These are phyloP conservation scores for Parascotia fuliginaria DNA, from an alignment of 2,888 invertebrate species.

Conservation along the genomic window DNA sequence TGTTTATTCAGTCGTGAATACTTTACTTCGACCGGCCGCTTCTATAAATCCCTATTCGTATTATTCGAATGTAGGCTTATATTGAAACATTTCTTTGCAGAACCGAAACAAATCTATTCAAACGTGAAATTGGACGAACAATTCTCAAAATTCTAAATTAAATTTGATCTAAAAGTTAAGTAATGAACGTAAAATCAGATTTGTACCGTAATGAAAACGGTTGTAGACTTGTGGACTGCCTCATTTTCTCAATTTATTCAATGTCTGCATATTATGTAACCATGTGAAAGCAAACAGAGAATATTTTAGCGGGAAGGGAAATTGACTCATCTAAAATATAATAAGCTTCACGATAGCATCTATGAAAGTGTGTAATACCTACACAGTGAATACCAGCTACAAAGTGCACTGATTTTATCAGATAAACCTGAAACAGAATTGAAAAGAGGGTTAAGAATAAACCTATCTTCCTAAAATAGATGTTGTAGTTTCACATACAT, in stretches of 20 bases:
- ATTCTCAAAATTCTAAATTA: conserved; percentile 75
- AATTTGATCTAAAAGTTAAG: conserved; percentile 79
- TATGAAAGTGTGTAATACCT: not conserved
- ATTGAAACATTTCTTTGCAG: conserved; percentile 77
- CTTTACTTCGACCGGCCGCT: conserved; percentile 59
- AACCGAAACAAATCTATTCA: conserved; percentile 78
- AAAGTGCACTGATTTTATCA: not conserved
- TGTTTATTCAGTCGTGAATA: conserved; percentile 68
- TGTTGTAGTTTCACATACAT: not conserved
- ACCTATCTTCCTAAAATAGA: not conserved
- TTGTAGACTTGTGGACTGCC: conserved; percentile 13
- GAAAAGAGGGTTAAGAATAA: not conserved
- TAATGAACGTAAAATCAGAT: conserved; percentile 71
- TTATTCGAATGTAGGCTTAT: conserved; percentile 76
- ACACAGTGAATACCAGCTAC: no score
- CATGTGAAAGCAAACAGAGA: conserved; percentile 1
- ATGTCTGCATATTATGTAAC: conserved; percentile 7
- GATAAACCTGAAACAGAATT: not conserved
- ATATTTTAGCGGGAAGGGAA: not conserved
- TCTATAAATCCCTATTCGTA: conserved; percentile 71
- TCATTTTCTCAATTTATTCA: conserved; percentile 16
- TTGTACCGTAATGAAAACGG: conserved; percentile 41
- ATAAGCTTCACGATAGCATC: not conserved
- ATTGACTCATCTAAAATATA: not conserved
- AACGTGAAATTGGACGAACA: conserved; percentile 76